Base-by-base conservation (phyloP, 2,113 vertebrate species). In the Rhizomys pruinosus region DNA sequence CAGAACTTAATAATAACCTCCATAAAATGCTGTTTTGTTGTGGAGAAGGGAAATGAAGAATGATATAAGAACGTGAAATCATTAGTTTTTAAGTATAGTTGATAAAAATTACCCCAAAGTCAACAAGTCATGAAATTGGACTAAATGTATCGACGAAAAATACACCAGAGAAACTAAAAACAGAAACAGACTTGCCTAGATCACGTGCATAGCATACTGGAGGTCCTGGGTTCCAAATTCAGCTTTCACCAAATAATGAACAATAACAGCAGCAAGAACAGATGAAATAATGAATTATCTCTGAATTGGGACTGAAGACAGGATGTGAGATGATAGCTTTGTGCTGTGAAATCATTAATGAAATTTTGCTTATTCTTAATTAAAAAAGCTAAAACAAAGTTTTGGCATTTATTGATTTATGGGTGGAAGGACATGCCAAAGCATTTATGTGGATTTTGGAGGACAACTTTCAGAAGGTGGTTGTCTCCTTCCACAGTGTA, bases 131-230 rank as follows among this genome's bases (percentile, higher is more conserved):
- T 88, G 10, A 81, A 64, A 44, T 61, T 47, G 47, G 13, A 68
- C 86, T 90, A 39, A 61, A n/a, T 55, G 39, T 72, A 92, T 88
- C 42, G 77, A 64, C 68, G 34, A 32, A 81, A 37, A 93, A 81
- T 84, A 80, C 27, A 72, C 10, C 37, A 74, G 90, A 61, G 82
- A 87, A 61, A 32, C 17, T 80, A 37, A 84, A 93, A 82, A 3
- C 11, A 89, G 52, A 73, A 73, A 27, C 23, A 29, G 11, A 16
- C 15, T 55, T 4, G 44, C 12, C 3, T 92, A 10, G 32, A 52
- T 16, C 42, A 47, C 22, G 17, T 32, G 22, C 44, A 76, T 52
- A 64, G 23, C 25, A 63, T 63, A 15, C 55, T 72, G 69, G 52
- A 91, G 11, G 32, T 12, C n/a, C 39, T 73, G 59, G 2, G 32